These are phyloP conservation scores for Cheilosia pagana DNA, from an alignment of 2,888 invertebrate genomes.

Conservation along the genomic window DNA sequence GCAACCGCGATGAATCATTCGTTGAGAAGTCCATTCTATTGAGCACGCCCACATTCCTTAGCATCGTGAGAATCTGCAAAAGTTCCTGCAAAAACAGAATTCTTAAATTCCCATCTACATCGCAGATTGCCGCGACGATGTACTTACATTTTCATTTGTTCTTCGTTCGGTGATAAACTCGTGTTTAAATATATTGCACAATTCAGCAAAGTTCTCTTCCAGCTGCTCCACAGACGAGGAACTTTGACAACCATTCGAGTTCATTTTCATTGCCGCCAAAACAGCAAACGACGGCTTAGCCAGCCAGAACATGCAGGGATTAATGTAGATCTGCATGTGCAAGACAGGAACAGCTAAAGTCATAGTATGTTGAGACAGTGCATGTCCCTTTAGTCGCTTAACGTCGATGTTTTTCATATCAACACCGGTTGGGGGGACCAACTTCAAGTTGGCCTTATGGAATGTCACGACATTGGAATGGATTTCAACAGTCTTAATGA, in stretches of 20 bases:
- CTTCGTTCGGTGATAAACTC: slow-evolving; percentile 87
- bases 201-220: slow-evolving; percentile 42
- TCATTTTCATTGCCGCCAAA: slow-evolving; percentile 81
- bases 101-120: neutral
- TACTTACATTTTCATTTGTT: slow-evolving; percentile 84
- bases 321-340: slow-evolving; percentile 90
- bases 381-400: slow-evolving; percentile 85
- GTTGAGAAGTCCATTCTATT: slow-evolving; percentile 79
- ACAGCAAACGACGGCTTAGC: slow-evolving; percentile 87
- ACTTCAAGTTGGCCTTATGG: slow-evolving; percentile 77
- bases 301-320: slow-evolving; percentile 89
- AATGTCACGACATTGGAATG: slow-evolving; percentile 84
- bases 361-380: slow-evolving; percentile 87
- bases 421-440: slow-evolving; percentile 78
- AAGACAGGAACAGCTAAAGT: slow-evolving; percentile 88
- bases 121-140: neutral
- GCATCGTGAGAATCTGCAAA: slow-evolving; percentile 81
- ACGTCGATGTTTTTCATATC: slow-evolving; percentile 83
- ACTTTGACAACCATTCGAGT: slow-evolving; percentile 73
- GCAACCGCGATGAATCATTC: slow-evolving; percentile 82
- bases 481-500: slow-evolving; percentile 86
- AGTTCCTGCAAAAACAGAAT: slow-evolving; percentile 83
- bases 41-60: slow-evolving; percentile 80
- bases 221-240: slow-evolving; percentile 19
- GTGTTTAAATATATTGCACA: slow-evolving; percentile 85